These are phyloP conservation scores for Clanis bilineata DNA, from an alignment of 2,888 invertebrate species.

Conservation along the genomic window DNA sequence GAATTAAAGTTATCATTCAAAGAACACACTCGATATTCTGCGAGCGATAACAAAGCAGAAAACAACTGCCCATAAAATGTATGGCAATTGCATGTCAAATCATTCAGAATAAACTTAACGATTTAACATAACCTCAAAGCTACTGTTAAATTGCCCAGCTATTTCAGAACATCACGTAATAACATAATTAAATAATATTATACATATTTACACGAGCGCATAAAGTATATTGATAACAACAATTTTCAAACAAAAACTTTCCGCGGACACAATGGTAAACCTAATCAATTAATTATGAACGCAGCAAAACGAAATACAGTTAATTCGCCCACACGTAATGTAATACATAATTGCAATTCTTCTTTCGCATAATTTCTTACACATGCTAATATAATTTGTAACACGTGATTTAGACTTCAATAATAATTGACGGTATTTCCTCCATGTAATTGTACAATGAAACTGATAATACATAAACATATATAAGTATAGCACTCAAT, in stretches of 20 bases:
- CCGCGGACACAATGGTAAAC: constrained; percentile 4
- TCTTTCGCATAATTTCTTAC: neutral
- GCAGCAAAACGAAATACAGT: constrained; percentile 6
- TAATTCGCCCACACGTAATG: neutral
- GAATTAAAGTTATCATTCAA: neutral
- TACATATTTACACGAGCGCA: constrained; percentile 2
- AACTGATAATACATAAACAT: too few species aligned
- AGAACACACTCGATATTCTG: neutral
- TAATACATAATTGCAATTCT: neutral
- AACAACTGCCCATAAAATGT: neutral
- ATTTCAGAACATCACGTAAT: neutral
- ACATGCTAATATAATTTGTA: neutral
- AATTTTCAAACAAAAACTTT: neutral
- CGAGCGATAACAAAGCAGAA: neutral
- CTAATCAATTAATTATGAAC: constrained; percentile 3
- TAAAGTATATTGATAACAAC: neutral
- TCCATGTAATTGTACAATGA: too few species aligned
- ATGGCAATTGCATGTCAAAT: neutral
- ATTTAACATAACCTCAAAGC: neutral
- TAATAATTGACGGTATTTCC: too few species aligned
- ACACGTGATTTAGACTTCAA: neutral
- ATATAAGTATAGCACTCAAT: too few species aligned
- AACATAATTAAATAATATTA: neutral
- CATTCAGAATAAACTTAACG: neutral
- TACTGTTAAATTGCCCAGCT: neutral